These are phyloP conservation scores for Myotis pilosus DNA, from an alignment of 2,797 vertebrate genomes.

Conservation along the genomic window DNA sequence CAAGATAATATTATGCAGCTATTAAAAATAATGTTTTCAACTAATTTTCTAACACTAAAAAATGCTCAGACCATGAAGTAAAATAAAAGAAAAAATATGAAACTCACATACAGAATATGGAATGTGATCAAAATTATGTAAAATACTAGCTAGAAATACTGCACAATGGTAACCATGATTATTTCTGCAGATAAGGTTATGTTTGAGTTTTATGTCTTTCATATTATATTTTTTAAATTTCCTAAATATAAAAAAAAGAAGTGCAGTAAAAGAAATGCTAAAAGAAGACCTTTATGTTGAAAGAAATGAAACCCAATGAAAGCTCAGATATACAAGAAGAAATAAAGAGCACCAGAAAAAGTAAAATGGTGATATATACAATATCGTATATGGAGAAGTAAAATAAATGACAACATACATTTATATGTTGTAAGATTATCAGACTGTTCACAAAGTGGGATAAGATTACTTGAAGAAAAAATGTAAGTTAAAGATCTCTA, in stretches of 20 bases:
- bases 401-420: not conserved
- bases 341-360: not conserved
- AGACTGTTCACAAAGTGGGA: not conserved
- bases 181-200: not conserved
- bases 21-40: slow-evolving; percentile 59
- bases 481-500: not conserved
- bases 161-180: not conserved
- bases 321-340: not conserved
- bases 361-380: not conserved
- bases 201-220: not conserved
- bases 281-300: not conserved
- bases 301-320: not conserved
- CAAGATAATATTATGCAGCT: slow-evolving; percentile 16
- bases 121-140: not conserved
- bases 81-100: slow-evolving; percentile 35
- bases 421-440: not conserved
- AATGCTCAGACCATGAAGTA: slow-evolving; percentile 7
- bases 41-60: slow-evolving; percentile 5
- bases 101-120: not conserved
- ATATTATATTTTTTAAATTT: not conserved
- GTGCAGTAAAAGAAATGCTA: not conserved
- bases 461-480: slow-evolving; percentile 2
- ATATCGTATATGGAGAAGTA: not conserved
- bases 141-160: not conserved
- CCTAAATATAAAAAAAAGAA: not conserved